A percentile compares a stretch with the other conserved stretches of the same genome.
These are phyloP conservation scores for Pterocles burchelli DNA, from an alignment of 2,113 vertebrate species.

Conservation along the genomic window DNA sequence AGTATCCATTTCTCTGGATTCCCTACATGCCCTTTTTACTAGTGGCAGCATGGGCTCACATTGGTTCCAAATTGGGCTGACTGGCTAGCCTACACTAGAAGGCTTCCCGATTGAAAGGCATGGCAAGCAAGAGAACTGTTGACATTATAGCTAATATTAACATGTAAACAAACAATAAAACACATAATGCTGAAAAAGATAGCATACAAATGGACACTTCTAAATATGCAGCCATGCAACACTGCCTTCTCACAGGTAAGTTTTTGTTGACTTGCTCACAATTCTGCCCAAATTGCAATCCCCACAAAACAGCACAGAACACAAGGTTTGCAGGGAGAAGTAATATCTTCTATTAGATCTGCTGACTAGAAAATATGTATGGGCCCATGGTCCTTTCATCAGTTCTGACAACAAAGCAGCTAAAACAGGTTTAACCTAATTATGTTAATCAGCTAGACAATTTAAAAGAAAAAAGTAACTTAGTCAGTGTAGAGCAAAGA, in stretches of 20 bases:
- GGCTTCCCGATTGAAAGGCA: background rate
- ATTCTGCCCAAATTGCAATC: background rate
- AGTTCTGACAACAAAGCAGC: background rate
- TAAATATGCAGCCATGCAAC: too few species aligned
- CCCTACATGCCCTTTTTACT: background rate
- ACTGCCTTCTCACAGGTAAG: background rate
- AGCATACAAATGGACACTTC: background rate
- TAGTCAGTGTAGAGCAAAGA: background rate
- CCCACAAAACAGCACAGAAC: background rate
- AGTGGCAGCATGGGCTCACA: fast-evolving
- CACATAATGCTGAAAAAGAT: fast-evolving
- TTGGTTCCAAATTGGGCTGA: background rate
- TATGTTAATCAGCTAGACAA: background rate
- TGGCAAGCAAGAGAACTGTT: background rate
- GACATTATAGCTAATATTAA: background rate
- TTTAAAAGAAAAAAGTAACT: background rate
- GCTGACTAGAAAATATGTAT: background rate
- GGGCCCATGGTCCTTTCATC: background rate
- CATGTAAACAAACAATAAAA: background rate
- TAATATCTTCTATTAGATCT: background rate
- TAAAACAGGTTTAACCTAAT: constrained; percentile 19
- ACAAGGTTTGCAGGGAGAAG: background rate
- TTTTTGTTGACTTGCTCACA: background rate
- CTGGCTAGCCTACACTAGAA: background rate
- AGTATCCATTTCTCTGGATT: background rate